Conservation (phyloP, 2,113 vertebrate genomes). For the Noturus placidus region DNA sequence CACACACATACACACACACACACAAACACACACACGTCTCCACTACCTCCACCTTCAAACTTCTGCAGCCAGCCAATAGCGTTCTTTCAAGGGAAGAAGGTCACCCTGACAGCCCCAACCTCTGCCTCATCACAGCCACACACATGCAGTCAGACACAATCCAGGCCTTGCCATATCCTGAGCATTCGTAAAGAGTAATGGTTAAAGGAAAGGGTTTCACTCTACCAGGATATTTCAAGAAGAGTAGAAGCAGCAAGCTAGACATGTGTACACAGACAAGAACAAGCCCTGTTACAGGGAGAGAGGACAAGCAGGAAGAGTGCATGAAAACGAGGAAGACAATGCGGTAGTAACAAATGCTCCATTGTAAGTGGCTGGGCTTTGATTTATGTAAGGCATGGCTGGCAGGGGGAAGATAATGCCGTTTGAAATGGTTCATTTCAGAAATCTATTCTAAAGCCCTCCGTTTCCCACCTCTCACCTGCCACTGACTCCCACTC, state of each 20-base stretch:
- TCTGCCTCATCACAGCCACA: constrained; percentile 28
- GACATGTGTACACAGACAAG: constrained; percentile 21
- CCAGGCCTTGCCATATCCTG: constrained; percentile 3
- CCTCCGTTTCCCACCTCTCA: constrained; percentile 75
- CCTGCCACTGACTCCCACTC: constrained; percentile 76
- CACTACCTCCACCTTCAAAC: constrained; percentile 31
- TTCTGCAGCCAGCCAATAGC: constrained; percentile 25
- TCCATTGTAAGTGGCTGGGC: constrained; percentile 70
- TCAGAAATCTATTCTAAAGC: constrained; percentile 83
- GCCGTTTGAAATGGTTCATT: constrained; percentile 89
- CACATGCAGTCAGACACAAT: neutral
- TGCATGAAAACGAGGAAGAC: constrained; percentile 20
- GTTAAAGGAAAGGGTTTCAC: constrained; percentile 1
- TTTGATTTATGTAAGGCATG: constrained; percentile 88
- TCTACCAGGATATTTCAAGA: neutral
- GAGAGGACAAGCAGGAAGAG: constrained; percentile 25
- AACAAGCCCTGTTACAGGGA: constrained; percentile 26
- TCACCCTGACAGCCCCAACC: constrained; percentile 34
- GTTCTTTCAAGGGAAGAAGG: constrained; percentile 40
- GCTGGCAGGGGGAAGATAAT: constrained; percentile 84
- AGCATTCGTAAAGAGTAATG: neutral
- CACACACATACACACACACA: constrained; percentile 17
- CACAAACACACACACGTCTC: constrained; percentile 38
- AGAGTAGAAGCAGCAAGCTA: neutral
- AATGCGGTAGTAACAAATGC: constrained; percentile 72